Evolutionary conservation across 2,113 vertebrate genomes (phyloP).

Genomic region (Siphamia tubifer): DNA sequence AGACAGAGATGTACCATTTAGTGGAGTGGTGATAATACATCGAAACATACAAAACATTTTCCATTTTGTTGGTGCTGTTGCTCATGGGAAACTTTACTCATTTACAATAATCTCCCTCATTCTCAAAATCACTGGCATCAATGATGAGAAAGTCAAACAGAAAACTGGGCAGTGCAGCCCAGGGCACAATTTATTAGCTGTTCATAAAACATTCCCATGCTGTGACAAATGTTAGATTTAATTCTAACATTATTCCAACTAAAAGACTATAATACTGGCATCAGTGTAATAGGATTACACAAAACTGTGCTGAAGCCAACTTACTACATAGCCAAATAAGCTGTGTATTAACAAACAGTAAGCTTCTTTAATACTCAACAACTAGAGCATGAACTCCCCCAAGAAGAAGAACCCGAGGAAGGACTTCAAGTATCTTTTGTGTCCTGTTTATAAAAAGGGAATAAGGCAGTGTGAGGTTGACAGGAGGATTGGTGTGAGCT

Average conservation of each 20-base stretch:
- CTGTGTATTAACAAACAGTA: conserved; percentile 36
- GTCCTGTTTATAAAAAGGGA: background rate
- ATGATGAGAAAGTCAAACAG: background rate
- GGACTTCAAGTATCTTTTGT: background rate
- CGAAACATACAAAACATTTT: background rate
- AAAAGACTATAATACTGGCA: conserved; percentile 5
- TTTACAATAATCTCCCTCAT: background rate
- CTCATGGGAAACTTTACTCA: background rate
- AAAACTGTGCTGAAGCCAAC: conserved; percentile 1
- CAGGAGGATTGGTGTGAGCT: background rate
- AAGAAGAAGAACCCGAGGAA: background rate
- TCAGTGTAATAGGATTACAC: conserved; percentile 31
- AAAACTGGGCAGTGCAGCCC: background rate
- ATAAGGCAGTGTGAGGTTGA: background rate
- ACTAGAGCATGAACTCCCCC: conserved; percentile 21
- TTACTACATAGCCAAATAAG: conserved; percentile 25
- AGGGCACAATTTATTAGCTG: background rate
- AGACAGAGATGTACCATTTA: background rate
- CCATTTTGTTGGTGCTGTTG: background rate
- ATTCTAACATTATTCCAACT: conserved; percentile 24
- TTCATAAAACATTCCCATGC: conserved; percentile 3
- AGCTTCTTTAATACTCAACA: conserved; percentile 33
- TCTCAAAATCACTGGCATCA: background rate
- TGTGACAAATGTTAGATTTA: conserved; percentile 12
- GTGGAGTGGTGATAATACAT: background rate